These are phyloP conservation scores for Poecilia gillii DNA, from an alignment of 2,797 vertebrate species.

Conservation along the genomic window DNA sequence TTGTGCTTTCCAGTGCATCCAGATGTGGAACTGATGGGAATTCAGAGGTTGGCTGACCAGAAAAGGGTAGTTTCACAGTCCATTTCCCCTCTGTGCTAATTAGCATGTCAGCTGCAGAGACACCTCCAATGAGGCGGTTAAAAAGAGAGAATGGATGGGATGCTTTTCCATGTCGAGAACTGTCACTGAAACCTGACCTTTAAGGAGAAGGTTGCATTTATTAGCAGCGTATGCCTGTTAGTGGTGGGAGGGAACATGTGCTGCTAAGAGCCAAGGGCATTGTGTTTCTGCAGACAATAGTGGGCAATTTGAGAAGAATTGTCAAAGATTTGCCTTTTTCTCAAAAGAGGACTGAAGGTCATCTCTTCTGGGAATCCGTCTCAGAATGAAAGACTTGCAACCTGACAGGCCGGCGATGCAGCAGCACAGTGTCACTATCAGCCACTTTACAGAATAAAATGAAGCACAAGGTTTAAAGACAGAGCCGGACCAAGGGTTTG, in stretches of 20 bases:
- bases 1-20: constrained; percentile 40
- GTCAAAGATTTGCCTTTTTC: constrained; percentile 22
- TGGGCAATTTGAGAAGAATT: constrained; percentile 8
- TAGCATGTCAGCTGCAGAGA: constrained; percentile 74
- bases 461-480: constrained; percentile 19
- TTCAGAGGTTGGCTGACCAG: constrained; percentile 57
- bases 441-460: constrained; percentile 39
- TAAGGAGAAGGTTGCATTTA: constrained; percentile 12
- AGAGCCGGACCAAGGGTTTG: not conserved
- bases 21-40: constrained; percentile 46
- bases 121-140: constrained; percentile 60
- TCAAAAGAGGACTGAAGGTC: constrained; percentile 51
- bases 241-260: constrained; percentile 5
- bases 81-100: constrained; percentile 72
- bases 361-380: constrained; percentile 35
- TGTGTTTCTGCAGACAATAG: constrained; percentile 1
- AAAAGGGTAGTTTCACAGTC: constrained; percentile 70
- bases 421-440: constrained; percentile 26
- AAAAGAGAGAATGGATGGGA: constrained; percentile 27
- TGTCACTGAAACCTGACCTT: constrained; percentile 56
- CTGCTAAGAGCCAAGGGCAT: constrained; percentile 3
- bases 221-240: constrained; percentile 1
- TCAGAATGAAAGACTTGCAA: constrained; percentile 34
- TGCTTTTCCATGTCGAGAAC: constrained; percentile 46
- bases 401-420: constrained; percentile 29